Evolutionary conservation across 2,113 vertebrate species (phyloP).

Genomic region (Pangasianodon gigas): DNA sequence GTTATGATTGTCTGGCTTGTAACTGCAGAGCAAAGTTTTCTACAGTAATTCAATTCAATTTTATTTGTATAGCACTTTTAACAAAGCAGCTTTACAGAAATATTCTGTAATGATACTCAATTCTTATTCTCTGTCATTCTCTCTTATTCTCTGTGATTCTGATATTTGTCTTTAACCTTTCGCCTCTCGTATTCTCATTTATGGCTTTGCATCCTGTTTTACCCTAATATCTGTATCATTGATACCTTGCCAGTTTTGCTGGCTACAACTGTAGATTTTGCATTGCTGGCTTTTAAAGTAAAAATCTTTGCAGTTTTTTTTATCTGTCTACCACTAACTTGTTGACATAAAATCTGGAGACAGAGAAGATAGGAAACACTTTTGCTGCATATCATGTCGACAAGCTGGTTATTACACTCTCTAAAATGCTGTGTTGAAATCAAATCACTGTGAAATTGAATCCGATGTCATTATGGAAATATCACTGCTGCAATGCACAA

Average conservation of each 20-base stretch:
- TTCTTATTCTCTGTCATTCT: neutral
- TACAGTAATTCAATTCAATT: neutral
- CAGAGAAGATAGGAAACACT: neutral
- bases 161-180: neutral
- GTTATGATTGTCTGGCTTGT: neutral
- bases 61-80: too few relatives aligned
- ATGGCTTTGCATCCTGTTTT: neutral
- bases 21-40: neutral
- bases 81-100: too few relatives aligned
- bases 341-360: neutral
- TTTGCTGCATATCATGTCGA: neutral
- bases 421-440: neutral
- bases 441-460: neutral
- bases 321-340: neutral
- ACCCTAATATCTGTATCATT: neutral
- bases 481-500: neutral
- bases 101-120: neutral
- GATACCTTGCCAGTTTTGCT: neutral
- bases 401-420: neutral
- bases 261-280: neutral
- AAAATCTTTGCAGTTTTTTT: neutral
- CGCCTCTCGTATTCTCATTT: neutral
- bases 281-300: neutral
- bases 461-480: neutral
- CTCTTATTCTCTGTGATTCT: neutral